Base-by-base conservation (phyloP, 2,797 vertebrate genomes). In the Chelmon rostratus region DNA sequence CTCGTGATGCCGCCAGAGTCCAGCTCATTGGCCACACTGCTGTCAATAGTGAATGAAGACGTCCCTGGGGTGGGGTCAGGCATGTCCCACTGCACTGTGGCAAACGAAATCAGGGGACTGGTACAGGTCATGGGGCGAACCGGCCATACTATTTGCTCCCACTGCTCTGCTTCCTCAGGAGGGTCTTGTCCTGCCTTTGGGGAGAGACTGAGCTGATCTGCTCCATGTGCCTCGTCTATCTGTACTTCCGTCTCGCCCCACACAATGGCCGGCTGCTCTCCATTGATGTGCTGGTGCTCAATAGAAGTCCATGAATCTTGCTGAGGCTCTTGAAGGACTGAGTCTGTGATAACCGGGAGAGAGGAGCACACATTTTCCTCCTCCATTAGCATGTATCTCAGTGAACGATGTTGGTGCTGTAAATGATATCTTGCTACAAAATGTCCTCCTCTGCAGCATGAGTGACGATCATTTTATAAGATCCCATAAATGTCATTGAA, bases 51-150 rank as follows among this genome's bases (percentile, higher is more conserved):
- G 8, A 74, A 23, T 8, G 58, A 64, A 16, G 73, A 54, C 19
- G 16, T 79, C 59, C 86, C 88, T 6, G 57, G 8, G 3, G 82
- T 52, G 8, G 74, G 52, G 7, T 85, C 73, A 0, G 89, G 91
- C 82, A 88, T 84, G 63, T 95, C 94, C 95, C 95, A 96, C 76
- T 93, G 92, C 56, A 95, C 95, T 2, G 92, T 94, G 38, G 94
- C 94, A 8, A 88, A 91, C 58, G 89, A 91, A 2, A 95, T 76
- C 2, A 72, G 68, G 33, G 89, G 9, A 44, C 84, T 75, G 68
- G 87, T 84, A 23, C 89, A 86, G 59, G 73, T 75, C 83, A 95
- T 49, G 33, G 91, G 76, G 47, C 53, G 82, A 33, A 85, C 37
- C 0, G 89, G 77, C 86, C 88, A 93, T 28, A 79, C 50, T 7